These are phyloP conservation scores for Hydrolagus affinis DNA, from an alignment of 2,113 vertebrate genomes.

Conservation along the genomic window DNA sequence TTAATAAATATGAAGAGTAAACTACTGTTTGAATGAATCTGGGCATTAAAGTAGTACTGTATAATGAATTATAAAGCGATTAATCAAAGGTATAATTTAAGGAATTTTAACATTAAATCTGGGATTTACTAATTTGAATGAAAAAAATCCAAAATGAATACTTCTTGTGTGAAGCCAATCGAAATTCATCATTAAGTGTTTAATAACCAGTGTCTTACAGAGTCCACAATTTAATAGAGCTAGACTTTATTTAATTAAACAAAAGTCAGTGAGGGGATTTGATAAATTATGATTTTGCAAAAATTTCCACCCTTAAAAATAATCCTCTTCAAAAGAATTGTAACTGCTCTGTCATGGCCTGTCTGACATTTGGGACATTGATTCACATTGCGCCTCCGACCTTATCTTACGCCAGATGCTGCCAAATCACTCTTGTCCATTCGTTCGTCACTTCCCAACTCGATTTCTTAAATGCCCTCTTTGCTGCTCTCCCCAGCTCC, in stretches of 20 bases:
- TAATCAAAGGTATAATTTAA: neutral
- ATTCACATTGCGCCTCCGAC: too few species aligned
- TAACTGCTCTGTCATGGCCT: too few species aligned
- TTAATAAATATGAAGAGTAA: neutral
- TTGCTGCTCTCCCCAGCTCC: too few species aligned
- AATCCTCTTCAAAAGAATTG: neutral
- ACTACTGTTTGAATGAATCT: neutral
- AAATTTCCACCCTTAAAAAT: neutral
- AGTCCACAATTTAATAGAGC: neutral
- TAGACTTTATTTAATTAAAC: neutral
- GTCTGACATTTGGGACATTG: too few species aligned
- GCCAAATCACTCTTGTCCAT: too few species aligned
- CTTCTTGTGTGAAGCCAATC: neutral
- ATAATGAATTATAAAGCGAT: neutral
- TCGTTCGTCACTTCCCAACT: too few species aligned
- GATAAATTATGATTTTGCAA: neutral
- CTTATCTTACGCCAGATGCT: too few species aligned
- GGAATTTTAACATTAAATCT: slow-evolving; percentile 4
- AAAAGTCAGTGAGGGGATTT: neutral
- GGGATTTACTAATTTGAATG: neutral
- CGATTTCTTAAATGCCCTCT: too few species aligned
- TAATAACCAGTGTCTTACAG: neutral
- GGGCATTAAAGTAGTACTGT: neutral
- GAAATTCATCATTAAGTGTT: neutral
- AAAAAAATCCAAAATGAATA: neutral